A percentile compares a stretch with the other conserved stretches of the same genome.
phyloP scores from a whole-genome alignment of 2,113 vertebrate species.

The Telmatochromis sp. region DNA sequence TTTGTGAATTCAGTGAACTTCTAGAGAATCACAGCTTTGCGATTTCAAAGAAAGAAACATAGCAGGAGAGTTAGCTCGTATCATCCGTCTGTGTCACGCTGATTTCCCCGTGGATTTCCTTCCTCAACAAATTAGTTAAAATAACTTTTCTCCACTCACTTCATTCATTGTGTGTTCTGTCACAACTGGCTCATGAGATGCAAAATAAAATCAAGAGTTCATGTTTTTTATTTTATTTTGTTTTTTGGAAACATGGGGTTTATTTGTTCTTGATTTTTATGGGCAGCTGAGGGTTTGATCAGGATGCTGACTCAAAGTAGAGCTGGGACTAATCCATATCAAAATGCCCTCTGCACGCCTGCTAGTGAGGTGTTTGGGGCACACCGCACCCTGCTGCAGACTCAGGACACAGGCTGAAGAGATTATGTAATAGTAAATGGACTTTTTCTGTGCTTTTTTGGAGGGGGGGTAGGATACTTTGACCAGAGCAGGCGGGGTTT shows the following conservation, averaged over 20 bases:
- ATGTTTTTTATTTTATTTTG: fast-evolving
- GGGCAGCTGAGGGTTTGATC: neutral
- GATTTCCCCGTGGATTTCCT: neutral
- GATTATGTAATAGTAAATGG: neutral
- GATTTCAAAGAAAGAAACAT: neutral
- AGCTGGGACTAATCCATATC: neutral
- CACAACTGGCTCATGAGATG: too few relatives aligned
- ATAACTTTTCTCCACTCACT: too few relatives aligned
- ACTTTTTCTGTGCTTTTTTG: neutral
- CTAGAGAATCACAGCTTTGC: neutral
- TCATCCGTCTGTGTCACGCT: neutral
- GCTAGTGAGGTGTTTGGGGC: neutral
- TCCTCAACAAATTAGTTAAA: neutral
- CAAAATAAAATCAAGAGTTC: too few relatives aligned
- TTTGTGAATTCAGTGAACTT: neutral
- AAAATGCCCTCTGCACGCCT: neutral
- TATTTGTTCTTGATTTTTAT: neutral
- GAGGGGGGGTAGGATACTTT: neutral
- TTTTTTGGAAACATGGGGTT: neutral
- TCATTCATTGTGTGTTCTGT: too few relatives aligned
- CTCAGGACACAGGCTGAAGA: neutral
- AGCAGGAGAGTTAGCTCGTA: neutral
- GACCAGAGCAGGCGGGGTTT: neutral
- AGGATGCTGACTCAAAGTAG: neutral
- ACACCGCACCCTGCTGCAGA: neutral